Evolutionary conservation across 1,140 invertebrate genomes (phyloP), one percentile per base, ranked within the genome.

Genomic region (Vanessa atalanta): DNA sequence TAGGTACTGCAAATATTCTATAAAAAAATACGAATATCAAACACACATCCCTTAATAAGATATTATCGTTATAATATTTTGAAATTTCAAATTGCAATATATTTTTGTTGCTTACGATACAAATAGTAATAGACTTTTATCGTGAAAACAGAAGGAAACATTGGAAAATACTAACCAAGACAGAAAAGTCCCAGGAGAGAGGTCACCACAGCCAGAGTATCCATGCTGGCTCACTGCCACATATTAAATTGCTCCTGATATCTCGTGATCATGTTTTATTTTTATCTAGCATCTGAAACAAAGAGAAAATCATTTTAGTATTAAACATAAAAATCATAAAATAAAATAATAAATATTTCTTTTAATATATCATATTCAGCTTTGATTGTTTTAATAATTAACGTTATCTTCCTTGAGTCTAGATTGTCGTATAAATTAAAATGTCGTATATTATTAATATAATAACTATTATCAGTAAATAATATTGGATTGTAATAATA

Each of bases 101-200:
- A 12, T n/a, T 50, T 48, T 14, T 15, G 15, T 6, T 50, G 2
- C 13, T n/a, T 14, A 50, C 48, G 13, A 15, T 15, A 50, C 47
- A 15, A 55, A 55, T 43, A n/a, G 3, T 7, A 61, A 61, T n/a
- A 37, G 31, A 15, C 14, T 61, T 5, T 31, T 61, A n/a, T 31
- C 57, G 13, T 43, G 26, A n/a, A 61, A 31, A 43, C 37, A 8
- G 9, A n/a, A 60, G 20, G 26, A 60, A 61, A 8, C 8, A 23
- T 23, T 20, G 15, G 16, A 61, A n/a, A 15, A 61, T 48, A 82
- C 85, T 86, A 79, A 92, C 90, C 88, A 75, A 88, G 83, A 76
- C 82, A 92, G 73, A 90, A 79, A 31, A 91, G 80, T 74, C 85
- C 87, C 60, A 92, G 64, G 73, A 92, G 77, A 72, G 87, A 88